Base-by-base conservation (phyloP, 1,140 invertebrate species). In the Bombus consobrinus region DNA sequence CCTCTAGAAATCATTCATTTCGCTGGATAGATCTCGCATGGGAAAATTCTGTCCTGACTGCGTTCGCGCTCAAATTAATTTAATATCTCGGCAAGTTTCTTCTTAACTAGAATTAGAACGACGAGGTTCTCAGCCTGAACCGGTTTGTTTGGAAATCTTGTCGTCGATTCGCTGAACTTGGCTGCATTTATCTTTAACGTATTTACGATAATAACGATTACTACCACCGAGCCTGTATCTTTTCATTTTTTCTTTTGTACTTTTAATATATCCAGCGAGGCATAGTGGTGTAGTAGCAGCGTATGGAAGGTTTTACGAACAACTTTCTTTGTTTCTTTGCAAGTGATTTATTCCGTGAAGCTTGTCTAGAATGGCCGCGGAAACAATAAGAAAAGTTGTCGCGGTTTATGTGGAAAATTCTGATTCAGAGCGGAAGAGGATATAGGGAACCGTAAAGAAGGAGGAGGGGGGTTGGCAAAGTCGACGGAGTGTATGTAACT, bases 401-500 rank as follows among this genome's bases (percentile, higher is more conserved):
- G 66, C 77, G 83, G 83, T 86, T 72, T 88, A 76, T 74, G 77
- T 79, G 77, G 66, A 87, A 89, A 89, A 87, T 89, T 89, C 87
- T 79, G 87, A 88, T 89, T 88, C 74, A 73, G 81, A 88, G 87
- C 77, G 73, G 81, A 87, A 91, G 83, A 80, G 88, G 74, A 84
- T 85, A 88, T 82, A 83, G 68, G 68, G 81, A 83, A 89, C 85
- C 68, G 83, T 84, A 75, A 84, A 75, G 74, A 59, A 64, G 64
- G 64, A 76, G 75, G n/a, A n/a, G n/a, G n/a, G n/a, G 73, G 69
- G 88, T 64, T 62, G 75, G 77, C 77, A 57, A 89, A 89, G 72
- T 89, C 69, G 73, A 28, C 71, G 66, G 80, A 81, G 79, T 82
- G 85, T 87, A 69, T 87, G 87, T 87, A 89, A 89, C 88, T 89